Conservation (phyloP, 2,888 invertebrate genomes). For the Agrotis puta region DNA sequence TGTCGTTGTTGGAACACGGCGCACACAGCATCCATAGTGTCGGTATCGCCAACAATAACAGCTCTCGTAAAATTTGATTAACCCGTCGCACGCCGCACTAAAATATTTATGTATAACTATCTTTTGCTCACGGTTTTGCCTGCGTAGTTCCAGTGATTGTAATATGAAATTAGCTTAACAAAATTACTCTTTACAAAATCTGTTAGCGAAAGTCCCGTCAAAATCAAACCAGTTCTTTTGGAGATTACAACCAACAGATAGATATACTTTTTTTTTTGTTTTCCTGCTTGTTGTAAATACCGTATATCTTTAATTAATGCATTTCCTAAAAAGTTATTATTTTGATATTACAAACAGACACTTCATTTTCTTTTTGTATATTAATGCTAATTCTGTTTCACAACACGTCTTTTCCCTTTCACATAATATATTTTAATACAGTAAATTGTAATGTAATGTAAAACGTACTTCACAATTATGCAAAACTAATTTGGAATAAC, state of each 20-base stretch:
- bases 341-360: no score
- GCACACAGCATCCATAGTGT: conserved; percentile 38
- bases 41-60: conserved; percentile 58
- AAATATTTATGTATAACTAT: conserved; percentile 55
- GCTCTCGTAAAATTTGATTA: conserved; percentile 66
- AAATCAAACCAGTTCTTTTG: no score
- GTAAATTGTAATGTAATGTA: conserved; percentile 24
- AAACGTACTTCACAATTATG: conserved; percentile 27
- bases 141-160: no score
- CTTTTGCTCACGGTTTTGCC: no score
- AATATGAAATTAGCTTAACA: no score
- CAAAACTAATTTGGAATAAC: conserved; percentile 41
- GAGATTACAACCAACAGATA: no score
- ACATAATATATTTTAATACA: conserved; percentile 34
- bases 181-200: no score
- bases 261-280: no score
- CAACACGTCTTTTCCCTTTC: conserved; percentile 46
- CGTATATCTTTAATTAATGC: no score
- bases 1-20: conserved; percentile 53
- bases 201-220: no score
- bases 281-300: no score
- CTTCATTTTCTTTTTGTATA: not conserved
- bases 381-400: conserved; percentile 48
- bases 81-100: conserved; percentile 52
- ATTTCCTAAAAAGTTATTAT: no score